These are phyloP conservation scores for Corythornis vintsioides DNA, from an alignment of 2,113 vertebrate species.

Conservation along the genomic window DNA sequence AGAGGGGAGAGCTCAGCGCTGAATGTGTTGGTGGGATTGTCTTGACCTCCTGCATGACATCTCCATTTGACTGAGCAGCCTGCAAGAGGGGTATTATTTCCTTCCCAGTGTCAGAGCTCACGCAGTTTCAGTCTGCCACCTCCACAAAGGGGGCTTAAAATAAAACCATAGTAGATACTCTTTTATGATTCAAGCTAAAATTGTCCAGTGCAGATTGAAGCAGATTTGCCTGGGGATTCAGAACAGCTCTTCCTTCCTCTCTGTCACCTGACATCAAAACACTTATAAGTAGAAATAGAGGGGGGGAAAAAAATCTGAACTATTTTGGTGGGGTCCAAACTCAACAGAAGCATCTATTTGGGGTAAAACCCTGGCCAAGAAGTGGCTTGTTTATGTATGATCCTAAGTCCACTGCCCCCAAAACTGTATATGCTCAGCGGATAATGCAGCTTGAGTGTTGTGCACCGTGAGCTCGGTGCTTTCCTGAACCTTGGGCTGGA, in stretches of 20 bases:
- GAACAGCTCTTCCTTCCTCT: neutral
- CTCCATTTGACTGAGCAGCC: neutral
- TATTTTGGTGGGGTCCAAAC: neutral
- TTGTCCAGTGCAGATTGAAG: neutral
- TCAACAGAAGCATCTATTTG: neutral
- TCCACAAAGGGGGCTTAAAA: constrained; percentile 3
- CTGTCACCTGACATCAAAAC: neutral
- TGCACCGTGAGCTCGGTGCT: accelerated
- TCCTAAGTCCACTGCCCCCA: neutral
- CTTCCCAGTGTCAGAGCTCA: neutral
- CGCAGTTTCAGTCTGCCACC: neutral
- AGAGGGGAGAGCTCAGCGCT: neutral
- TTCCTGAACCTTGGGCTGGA: neutral
- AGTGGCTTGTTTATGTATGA: neutral
- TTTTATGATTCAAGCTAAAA: neutral
- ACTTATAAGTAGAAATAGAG: neutral
- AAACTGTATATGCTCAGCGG: neutral
- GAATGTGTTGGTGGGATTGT: neutral
- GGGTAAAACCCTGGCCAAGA: neutral
- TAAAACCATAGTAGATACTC: neutral
- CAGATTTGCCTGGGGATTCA: neutral
- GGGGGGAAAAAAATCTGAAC: neutral
- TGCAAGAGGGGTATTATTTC: neutral
- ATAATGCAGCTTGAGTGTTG: accelerated
- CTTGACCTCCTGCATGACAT: neutral